Conservation (phyloP, 2,113 vertebrate species). For the Danionella cerebrum region DNA sequence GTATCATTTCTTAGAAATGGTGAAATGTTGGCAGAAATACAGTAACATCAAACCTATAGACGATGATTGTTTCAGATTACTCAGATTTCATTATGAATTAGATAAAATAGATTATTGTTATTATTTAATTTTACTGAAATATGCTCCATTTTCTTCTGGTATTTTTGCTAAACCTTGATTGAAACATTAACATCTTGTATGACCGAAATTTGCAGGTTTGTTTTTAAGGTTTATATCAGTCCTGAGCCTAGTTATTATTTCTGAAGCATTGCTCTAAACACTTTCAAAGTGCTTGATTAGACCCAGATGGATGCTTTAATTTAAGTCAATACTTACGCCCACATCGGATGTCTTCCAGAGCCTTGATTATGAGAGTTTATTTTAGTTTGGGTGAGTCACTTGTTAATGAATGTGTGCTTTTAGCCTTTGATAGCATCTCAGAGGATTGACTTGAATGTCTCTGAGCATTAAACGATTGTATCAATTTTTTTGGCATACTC, state of each 20-base stretch:
- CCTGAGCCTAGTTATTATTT: not conserved
- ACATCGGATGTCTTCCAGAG: not conserved
- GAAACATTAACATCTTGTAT: not conserved
- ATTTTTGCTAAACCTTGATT: not conserved
- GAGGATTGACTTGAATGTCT: not conserved
- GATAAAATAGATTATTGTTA: too few species aligned
- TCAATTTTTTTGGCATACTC: not conserved
- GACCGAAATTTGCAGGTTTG: not conserved
- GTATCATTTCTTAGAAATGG: conserved; percentile 29
- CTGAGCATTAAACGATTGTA: not conserved
- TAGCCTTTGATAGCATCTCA: not conserved
- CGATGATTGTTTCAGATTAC: not conserved
- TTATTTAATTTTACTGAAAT: not conserved
- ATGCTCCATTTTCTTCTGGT: not conserved
- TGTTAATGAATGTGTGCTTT: not conserved
- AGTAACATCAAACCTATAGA: not conserved
- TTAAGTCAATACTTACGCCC: not conserved
- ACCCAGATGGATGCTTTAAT: not conserved
- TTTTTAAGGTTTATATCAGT: conserved; percentile 32
- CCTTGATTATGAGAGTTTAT: not conserved
- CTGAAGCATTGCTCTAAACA: not conserved
- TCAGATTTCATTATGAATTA: too few species aligned
- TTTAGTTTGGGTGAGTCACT: not conserved
- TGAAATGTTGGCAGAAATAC: conserved; percentile 2
- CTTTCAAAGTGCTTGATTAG: not conserved